phyloP scores from a whole-genome alignment of 2,113 vertebrate species.

The Pygoscelis antarcticus region DNA sequence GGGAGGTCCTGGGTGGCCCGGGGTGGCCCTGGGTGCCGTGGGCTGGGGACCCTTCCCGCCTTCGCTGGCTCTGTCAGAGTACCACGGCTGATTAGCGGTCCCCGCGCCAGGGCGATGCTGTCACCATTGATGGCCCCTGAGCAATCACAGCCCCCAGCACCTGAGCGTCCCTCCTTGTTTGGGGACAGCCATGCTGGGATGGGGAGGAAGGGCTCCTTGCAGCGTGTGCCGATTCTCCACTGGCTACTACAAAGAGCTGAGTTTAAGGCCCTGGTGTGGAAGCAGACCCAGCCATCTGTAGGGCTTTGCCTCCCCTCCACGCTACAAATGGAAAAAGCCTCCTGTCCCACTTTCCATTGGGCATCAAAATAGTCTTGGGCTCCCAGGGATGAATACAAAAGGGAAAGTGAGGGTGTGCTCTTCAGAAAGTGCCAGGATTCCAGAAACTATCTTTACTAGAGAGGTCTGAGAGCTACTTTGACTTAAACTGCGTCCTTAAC shows the following conservation, averaged over 20 bases:
- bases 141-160: neutral
- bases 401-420: neutral
- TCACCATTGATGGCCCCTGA: neutral
- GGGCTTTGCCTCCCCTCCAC: neutral
- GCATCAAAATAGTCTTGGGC: neutral
- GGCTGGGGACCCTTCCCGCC: neutral
- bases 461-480: neutral
- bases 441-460: neutral
- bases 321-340: neutral
- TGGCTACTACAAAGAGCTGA: neutral
- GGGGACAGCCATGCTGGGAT: neutral
- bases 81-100: neutral
- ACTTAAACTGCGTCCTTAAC: accelerated
- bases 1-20: neutral
- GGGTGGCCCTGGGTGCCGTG: neutral
- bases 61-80: neutral
- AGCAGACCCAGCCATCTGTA: neutral
- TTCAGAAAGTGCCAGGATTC: neutral
- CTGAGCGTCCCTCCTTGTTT: accelerated
- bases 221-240: accelerated
- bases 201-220: neutral
- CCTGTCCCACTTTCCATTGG: neutral
- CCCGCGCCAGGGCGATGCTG: neutral
- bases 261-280: neutral
- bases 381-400: neutral